Evolutionary conservation across 2,888 invertebrate genomes (phyloP), one percentile per base, ranked within the genome.

Genomic region (Choreutis nemorana): DNA sequence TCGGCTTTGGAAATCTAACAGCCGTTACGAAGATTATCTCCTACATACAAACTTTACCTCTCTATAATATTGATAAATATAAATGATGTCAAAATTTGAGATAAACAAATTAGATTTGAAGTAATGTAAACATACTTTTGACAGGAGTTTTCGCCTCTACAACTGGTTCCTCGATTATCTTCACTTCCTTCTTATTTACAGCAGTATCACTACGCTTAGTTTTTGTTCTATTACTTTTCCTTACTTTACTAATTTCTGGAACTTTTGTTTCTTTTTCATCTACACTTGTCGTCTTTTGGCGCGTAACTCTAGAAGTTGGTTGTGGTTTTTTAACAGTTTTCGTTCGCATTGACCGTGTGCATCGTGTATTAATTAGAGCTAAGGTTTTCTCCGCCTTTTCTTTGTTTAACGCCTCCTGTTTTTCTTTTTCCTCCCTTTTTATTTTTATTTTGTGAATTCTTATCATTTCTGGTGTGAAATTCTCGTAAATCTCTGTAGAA

Each of bases 401-500:
- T 23, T 53, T 54, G 39, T 63, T 67, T 4, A 50, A 39, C 2
- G 52, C 53, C 12, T 68, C 66, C 7, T 56, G 37, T 34, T 46
- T 64, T 36, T 81, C 78, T 24, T 65, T 63, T 6, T 62, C 62
- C 44, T 75, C 66, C 21, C 75, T 48, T 38, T 80, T 79, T 34
- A 75, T 65, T 55, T 78, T 83, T 30, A 63, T 58, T 43, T 50
- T 66, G 37, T 80, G 54, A 1, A 83, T 62, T 47, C 58, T 71
- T 32, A 82, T 63, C 84, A 84, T 84, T 1, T 81, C 82, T 25
- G 82, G 75, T 1, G 84, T 85, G 37, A 82, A 83, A 0, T 77
- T 75, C 41, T 61, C 53, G 11, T 67, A 44, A 2, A 45, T 48
- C 15, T 54, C 45, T 3, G 40, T 33, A 5, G 28, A 21, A 5